These are phyloP conservation scores for Achroia grisella DNA, from an alignment of 1,140 invertebrate species.

Conservation along the genomic window DNA sequence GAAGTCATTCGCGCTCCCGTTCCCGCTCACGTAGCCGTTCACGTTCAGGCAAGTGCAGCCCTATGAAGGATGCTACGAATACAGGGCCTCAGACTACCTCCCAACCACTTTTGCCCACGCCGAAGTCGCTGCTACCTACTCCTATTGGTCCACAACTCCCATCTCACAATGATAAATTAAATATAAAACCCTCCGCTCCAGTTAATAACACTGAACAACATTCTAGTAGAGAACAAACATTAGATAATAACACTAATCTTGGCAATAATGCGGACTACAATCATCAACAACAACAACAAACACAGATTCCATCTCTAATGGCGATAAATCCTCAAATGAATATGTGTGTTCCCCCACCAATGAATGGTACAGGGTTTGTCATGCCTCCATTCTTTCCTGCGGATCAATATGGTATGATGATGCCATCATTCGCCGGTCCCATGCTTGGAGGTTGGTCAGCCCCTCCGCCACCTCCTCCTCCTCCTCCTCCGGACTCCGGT, in stretches of 20 bases:
- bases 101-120: constrained; percentile 56
- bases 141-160: constrained; percentile 52
- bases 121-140: constrained; percentile 55
- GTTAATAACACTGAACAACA: constrained; percentile 13
- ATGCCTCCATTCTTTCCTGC: constrained; percentile 50
- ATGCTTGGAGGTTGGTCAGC: constrained; percentile 51
- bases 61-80: constrained; percentile 48
- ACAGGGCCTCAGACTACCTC: constrained; percentile 39
- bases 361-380: constrained; percentile 46
- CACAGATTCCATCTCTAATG: constrained; percentile 55
- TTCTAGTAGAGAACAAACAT: constrained; percentile 4
- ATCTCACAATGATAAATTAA: constrained; percentile 22
- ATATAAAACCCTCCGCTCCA: constrained; percentile 28
- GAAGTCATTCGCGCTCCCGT: constrained; percentile 56
- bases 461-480: constrained; percentile 44
- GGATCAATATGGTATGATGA: constrained; percentile 60
- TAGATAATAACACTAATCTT: constrained; percentile 5
- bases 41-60: constrained; percentile 73
- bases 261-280: constrained; percentile 22
- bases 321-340: constrained; percentile 57
- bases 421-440: constrained; percentile 30
- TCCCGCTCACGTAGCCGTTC: constrained; percentile 66
- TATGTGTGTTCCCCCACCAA: constrained; percentile 45
- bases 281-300: constrained; percentile 18
- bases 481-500: constrained; percentile 29